Conservation (phyloP, 2,888 invertebrate species). For the Colletes collaris region DNA sequence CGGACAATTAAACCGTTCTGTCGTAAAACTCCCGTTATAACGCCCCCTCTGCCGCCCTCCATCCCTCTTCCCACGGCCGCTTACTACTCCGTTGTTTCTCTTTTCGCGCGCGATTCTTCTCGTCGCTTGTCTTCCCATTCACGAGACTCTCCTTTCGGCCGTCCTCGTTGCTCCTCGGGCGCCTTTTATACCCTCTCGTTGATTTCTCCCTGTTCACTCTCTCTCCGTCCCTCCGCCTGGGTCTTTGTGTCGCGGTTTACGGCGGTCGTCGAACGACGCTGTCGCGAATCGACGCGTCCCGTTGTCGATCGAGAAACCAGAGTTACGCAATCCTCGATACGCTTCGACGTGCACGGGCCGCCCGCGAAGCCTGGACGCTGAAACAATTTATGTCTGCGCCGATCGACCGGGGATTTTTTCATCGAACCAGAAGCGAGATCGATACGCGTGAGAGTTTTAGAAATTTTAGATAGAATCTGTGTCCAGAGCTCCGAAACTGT, state of each 20-base stretch:
- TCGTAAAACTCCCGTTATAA: constrained; percentile 71
- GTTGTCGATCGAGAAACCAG: background rate
- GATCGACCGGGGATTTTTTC: no score
- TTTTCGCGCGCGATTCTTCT: constrained; percentile 65
- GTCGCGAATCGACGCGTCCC: constrained; percentile 17
- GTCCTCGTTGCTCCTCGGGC: background rate
- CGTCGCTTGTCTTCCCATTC: constrained; percentile 64
- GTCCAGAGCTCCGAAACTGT: no score
- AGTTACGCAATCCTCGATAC: constrained; percentile 15
- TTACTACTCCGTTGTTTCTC: constrained; percentile 58
- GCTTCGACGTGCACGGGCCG: background rate
- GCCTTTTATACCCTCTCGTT: background rate
- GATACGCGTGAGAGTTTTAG: no score
- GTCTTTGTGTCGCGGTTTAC: constrained; percentile 17
- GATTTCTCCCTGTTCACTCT: background rate
- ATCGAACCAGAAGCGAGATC: no score
- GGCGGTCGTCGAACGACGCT: constrained; percentile 28
- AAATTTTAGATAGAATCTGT: no score
- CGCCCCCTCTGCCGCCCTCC: constrained; percentile 33
- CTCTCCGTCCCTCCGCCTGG: background rate
- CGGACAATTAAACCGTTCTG: constrained; percentile 74
- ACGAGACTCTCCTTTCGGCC: constrained; percentile 35
- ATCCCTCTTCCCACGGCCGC: constrained; percentile 29
- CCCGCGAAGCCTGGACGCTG: no score
- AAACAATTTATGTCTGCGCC: no score